phyloP scores from a whole-genome alignment of 2,888 invertebrate genomes.

The Bombyx huttoni region DNA sequence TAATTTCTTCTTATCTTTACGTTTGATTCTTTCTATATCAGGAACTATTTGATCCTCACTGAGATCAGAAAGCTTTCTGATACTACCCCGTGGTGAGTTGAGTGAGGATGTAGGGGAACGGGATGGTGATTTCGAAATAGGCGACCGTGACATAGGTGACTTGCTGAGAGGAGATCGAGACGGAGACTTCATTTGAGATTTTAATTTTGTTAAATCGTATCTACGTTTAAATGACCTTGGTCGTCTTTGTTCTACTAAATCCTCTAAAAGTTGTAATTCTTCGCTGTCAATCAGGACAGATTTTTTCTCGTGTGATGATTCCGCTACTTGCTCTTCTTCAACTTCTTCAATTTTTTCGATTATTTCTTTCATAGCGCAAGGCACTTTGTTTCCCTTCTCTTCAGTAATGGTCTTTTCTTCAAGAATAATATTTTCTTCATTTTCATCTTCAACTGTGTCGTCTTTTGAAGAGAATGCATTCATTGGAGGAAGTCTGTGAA shows the following conservation, averaged over 20 bases:
- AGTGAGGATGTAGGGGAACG: constrained; percentile 66
- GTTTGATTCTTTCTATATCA: constrained; percentile 63
- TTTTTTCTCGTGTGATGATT: constrained; percentile 41
- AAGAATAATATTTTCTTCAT: constrained; percentile 76
- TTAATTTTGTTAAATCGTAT: constrained; percentile 54
- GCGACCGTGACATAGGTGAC: constrained; percentile 61
- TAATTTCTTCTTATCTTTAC: constrained; percentile 60
- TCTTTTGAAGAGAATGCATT: constrained; percentile 92
- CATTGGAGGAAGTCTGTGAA: constrained; percentile 84
- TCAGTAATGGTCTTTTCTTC: constrained; percentile 73
- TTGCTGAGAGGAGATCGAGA: constrained; percentile 59
- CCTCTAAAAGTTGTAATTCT: constrained; percentile 69
- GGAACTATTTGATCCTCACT: constrained; percentile 68
- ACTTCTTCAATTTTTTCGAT: constrained; percentile 67
- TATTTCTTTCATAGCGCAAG: constrained; percentile 32
- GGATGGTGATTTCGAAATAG: constrained; percentile 64
- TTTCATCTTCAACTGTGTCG: constrained; percentile 85
- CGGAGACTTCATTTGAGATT: constrained; percentile 49
- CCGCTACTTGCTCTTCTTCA: constrained; percentile 60
- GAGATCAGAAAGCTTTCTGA: constrained; percentile 62
- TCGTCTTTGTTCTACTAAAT: constrained; percentile 62
- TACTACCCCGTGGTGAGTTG: constrained; percentile 65
- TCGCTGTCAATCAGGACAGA: constrained; percentile 72
- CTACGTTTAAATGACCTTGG: constrained; percentile 64
- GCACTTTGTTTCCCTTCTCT: constrained; percentile 31